Base-by-base conservation (phyloP, 2,797 vertebrate species). In the Anguilla pacifica region DNA sequence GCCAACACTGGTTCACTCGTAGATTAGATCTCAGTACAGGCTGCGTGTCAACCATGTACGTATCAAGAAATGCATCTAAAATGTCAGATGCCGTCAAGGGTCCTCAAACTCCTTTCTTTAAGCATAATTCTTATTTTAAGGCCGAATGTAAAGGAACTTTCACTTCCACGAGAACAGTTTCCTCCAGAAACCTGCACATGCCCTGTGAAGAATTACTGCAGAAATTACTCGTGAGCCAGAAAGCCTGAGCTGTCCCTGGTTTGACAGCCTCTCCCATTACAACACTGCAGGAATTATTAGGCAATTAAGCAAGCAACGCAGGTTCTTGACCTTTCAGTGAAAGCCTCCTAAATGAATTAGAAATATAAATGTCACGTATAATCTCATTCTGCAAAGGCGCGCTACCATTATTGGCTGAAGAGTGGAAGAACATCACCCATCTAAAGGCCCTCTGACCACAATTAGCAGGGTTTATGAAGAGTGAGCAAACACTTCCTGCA, bases 331-430 rank as follows among this genome's bases (percentile, higher is more conserved):
- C 79, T 83, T 51, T 83, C 35, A 2, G 49, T 51, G 46, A 83
- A 81, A 51, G 43, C 81, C 46, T 46, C n/a, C 79, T 22, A 49
- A 25, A 82, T 51, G 39, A 82, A 82, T 82, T n/a, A 51, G 79
- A 49, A 82, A 82, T 49, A 10, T 82, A 82, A 46, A 82, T 51
- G 79, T 82, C 79, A 51, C 25, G 19, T 9, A n/a, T 6, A 83
- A 11, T 28, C 81, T 83, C 43, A 39, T 11, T 11, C 49, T 11
- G 10, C 74, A 22, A 43, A 39, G 0, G 22, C 3, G 3, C 43
- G 31, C 13, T 15, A 77, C 11, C 35, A 77, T 77, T 77, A 43
- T 22, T 77, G 74, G 31, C 74, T 77, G 19, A 77, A 59, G 7
- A 53, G 46, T 4, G 1, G 46, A n/a, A 53, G 81, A 51, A n/a